Conservation (phyloP, 2,113 vertebrate species). For the Prochilodus magdalenae region DNA sequence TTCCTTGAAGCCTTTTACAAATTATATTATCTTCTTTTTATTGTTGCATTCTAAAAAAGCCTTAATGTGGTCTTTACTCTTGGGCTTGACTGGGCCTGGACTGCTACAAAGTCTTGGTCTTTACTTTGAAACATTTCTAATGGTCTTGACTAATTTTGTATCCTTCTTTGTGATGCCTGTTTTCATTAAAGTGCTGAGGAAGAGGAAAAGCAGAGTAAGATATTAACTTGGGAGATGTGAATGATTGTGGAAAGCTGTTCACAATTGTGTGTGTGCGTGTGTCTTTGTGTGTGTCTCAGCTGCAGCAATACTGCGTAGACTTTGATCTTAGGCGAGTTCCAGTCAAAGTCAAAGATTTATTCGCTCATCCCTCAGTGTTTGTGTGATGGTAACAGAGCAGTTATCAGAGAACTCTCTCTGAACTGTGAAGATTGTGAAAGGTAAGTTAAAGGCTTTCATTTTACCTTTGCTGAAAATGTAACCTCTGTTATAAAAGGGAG, state of each 20-base stretch:
- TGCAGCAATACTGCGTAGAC: conserved; percentile 66
- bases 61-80: no score
- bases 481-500: background rate
- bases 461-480: background rate
- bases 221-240: conserved; percentile 47
- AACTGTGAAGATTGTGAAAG: conserved; percentile 28
- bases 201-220: conserved; percentile 18
- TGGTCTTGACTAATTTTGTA: background rate
- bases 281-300: conserved; percentile 19
- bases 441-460: conserved; percentile 52
- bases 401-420: conserved; percentile 51
- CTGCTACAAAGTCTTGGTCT: no score
- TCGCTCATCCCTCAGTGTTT: conserved; percentile 28
- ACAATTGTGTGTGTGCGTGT: conserved; percentile 37
- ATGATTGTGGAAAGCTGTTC: conserved; percentile 65
- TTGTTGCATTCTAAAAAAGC: no score
- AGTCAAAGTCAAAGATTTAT: conserved; percentile 45
- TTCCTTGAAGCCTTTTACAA: no score
- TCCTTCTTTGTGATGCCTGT: background rate
- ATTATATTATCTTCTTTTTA: no score
- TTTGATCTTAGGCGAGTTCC: conserved; percentile 68
- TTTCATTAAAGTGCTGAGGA: conserved; percentile 14
- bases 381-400: conserved; percentile 21
- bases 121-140: no score
- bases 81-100: no score